phyloP scores from a whole-genome alignment of 2,888 invertebrate species.

The Syrphus vitripennis region DNA sequence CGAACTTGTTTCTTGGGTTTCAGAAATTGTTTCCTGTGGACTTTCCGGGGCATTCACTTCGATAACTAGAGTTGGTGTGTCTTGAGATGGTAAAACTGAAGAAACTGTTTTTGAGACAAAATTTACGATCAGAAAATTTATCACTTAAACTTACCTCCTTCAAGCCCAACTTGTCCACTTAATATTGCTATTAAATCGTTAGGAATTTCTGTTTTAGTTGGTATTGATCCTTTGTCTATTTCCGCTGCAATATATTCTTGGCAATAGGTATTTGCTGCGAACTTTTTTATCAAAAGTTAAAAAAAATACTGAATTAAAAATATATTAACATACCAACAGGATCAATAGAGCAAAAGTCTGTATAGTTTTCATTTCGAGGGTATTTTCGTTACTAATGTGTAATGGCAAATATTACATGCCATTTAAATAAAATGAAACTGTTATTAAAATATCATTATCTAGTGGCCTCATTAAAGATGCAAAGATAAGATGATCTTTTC shows the following conservation, averaged over 20 bases:
- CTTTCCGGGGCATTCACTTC: background rate
- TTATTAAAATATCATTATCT: slow-evolving; percentile 2
- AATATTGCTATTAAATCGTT: background rate
- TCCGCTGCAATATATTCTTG: background rate
- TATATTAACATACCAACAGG: slow-evolving; percentile 34
- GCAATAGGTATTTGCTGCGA: slow-evolving; percentile 9
- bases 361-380: slow-evolving; percentile 64
- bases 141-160: background rate
- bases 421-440: slow-evolving; percentile 41
- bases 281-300: slow-evolving; percentile 11
- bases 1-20: background rate
- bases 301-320: background rate
- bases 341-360: slow-evolving; percentile 30
- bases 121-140: background rate
- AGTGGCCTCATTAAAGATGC: slow-evolving; percentile 38
- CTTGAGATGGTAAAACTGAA: background rate
- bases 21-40: background rate
- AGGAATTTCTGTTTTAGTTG: background rate
- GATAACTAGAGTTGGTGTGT: background rate
- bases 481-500: slow-evolving; percentile 38
- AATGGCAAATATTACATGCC: slow-evolving; percentile 3
- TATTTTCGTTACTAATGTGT: slow-evolving; percentile 63
- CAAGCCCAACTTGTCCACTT: background rate
- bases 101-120: background rate
- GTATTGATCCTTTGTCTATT: background rate